Evolutionary conservation across 2,113 vertebrate species (phyloP).

Genomic region (Electrona antarctica): DNA sequence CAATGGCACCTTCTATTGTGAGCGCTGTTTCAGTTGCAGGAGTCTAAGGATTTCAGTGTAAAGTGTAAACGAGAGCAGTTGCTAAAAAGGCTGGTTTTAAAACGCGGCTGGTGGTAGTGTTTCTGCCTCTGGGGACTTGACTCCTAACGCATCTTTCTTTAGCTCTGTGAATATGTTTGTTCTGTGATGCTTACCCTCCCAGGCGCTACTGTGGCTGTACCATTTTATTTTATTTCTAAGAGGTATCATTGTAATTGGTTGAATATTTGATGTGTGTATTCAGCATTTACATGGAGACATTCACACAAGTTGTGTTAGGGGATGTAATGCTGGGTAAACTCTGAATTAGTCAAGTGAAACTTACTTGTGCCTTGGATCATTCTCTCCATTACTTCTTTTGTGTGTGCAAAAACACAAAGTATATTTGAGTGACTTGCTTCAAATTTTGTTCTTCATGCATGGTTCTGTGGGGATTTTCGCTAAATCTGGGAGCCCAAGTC

Average conservation of each 20-base stretch:
- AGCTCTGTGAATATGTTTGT: constrained; percentile 68
- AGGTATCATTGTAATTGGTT: constrained; percentile 72
- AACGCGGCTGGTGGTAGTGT: constrained; percentile 45
- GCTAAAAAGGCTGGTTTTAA: constrained; percentile 48
- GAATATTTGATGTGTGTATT: constrained; percentile 76
- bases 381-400: constrained; percentile 25
- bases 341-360: constrained; percentile 66
- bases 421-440: constrained; percentile 38
- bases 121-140: constrained; percentile 52
- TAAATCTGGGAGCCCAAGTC: constrained; percentile 14
- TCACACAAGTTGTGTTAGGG: constrained; percentile 46
- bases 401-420: constrained; percentile 23
- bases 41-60: constrained; percentile 25
- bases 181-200: constrained; percentile 60
- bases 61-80: constrained; percentile 10
- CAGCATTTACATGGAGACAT: constrained; percentile 69
- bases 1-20: constrained; percentile 32
- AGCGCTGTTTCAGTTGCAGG: constrained; percentile 40
- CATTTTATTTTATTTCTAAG: constrained; percentile 54
- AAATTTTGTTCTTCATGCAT: constrained; percentile 41
- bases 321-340: constrained; percentile 65
- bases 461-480: constrained; percentile 12
- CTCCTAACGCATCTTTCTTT: constrained; percentile 66
- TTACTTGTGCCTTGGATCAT: constrained; percentile 46
- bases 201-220: constrained; percentile 45